Conservation (phyloP, 2,113 vertebrate genomes). For the human region GRCh38 chr12:81387001-81387500, state of each 20-base stretch:
- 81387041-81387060: background rate
- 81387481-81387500: background rate
- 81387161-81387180: background rate
- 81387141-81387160: background rate
- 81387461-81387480: background rate
- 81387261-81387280: background rate
- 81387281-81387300: background rate
- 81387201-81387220: background rate
- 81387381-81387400: background rate
- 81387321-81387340: background rate
- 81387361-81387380: background rate
- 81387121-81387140: background rate
- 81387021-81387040: fast-evolving
- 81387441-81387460: background rate
- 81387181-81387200: background rate
- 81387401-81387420: background rate
- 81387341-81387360: background rate
- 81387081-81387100: background rate
- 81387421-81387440: background rate
- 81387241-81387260: background rate
- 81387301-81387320: background rate
- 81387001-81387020: background rate
- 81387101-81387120: background rate
- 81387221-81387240: background rate
- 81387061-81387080: background rate